Evolutionary conservation across 2,797 vertebrate species (phyloP).

Genomic region (Diplodus puntazzo): DNA sequence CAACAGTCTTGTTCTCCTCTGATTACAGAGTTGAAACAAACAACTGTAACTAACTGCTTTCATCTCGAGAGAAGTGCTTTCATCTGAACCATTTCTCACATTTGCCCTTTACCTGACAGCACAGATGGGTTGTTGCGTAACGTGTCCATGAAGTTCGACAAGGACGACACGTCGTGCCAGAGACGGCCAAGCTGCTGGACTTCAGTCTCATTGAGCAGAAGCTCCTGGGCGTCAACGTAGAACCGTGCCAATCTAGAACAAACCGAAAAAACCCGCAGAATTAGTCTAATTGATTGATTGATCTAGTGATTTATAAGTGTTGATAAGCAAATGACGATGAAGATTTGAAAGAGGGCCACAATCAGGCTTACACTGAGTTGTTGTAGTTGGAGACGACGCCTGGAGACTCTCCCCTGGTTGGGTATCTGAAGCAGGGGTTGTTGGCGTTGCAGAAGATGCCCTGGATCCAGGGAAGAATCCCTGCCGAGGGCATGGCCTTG

Average conservation of each 20-base stretch:
- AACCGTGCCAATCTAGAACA: constrained; percentile 89
- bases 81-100: neutral
- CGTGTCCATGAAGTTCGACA: constrained; percentile 92
- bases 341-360: neutral
- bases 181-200: constrained; percentile 85
- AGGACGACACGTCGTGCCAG: constrained; percentile 89
- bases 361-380: constrained; percentile 91
- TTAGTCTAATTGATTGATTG: neutral
- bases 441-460: constrained; percentile 97
- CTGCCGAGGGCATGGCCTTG: constrained; percentile 97
- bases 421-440: constrained; percentile 94
- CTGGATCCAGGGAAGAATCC: constrained; percentile 95
- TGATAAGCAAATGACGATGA: neutral
- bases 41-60: too few species aligned
- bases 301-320: neutral
- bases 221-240: constrained; percentile 90
- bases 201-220: constrained; percentile 86
- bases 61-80: neutral
- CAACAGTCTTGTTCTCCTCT: neutral
- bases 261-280: neutral
- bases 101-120: constrained; percentile 85
- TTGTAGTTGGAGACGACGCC: constrained; percentile 97
- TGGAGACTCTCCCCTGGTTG: constrained; percentile 91
- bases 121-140: constrained; percentile 88
- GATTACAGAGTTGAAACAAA: constrained; percentile 6